Evolutionary conservation across 2,888 invertebrate genomes (phyloP).

Genomic region (Drosophila robusta): DNA sequence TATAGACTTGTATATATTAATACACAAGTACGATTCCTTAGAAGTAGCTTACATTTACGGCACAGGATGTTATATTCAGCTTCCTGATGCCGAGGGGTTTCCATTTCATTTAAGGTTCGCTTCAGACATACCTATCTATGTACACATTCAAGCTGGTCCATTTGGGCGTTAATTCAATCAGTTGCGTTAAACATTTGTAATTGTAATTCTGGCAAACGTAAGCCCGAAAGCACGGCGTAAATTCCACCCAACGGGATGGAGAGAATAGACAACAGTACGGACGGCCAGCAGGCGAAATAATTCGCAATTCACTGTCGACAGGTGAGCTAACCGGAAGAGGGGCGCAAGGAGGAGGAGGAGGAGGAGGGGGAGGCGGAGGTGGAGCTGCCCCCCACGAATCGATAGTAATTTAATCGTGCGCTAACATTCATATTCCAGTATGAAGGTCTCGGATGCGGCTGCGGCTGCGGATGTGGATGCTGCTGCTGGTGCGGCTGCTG

Average conservation of each 20-base stretch:
- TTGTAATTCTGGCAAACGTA: conserved; percentile 67
- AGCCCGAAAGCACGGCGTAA: conserved; percentile 13
- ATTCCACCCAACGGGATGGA: conserved; percentile 16
- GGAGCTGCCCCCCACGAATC: conserved; percentile 22
- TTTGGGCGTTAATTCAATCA: conserved; percentile 55
- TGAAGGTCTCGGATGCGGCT: conserved; percentile 73
- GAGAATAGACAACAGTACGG: conserved; percentile 1
- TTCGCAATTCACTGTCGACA: conserved; percentile 25
- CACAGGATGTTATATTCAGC: conserved; percentile 2
- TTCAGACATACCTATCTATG: conserved; percentile 18
- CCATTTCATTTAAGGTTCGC: not conserved
- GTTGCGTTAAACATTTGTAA: conserved; percentile 62
- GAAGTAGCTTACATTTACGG: conserved; percentile 34
- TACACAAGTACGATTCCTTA: conserved; percentile 16
- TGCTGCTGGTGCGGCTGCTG: conserved; percentile 15
- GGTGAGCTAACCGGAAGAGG: conserved; percentile 3
- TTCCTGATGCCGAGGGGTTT: not conserved
- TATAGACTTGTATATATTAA: conserved; percentile 16
- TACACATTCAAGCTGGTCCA: conserved; percentile 15
- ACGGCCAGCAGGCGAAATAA: conserved; percentile 15
- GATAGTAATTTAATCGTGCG: conserved; percentile 66
- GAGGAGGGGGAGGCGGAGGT: not conserved
- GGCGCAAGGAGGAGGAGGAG: not conserved
- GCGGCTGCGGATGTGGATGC: conserved; percentile 21
- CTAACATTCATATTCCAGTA: conserved; percentile 85